These are phyloP conservation scores for Myoxocephalus aenaeus DNA, from an alignment of 2,797 vertebrate genomes.

Conservation along the genomic window DNA sequence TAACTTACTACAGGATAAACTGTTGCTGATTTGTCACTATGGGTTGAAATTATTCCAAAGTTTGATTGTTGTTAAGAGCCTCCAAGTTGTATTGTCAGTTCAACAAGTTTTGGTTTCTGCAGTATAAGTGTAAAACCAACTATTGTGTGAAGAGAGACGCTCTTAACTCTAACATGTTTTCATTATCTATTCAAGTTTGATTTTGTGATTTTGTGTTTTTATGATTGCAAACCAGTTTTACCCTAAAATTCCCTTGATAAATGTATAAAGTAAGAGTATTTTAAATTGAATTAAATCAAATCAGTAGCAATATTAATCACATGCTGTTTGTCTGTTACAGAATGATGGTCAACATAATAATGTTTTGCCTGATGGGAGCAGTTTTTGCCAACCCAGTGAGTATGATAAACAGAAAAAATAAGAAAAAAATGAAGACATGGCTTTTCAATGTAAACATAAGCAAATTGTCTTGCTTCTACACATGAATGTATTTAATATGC, in stretches of 20 bases:
- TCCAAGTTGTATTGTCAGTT: not conserved
- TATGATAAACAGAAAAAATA: constrained; percentile 27
- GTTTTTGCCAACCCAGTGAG: constrained; percentile 82
- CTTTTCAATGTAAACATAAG: not conserved
- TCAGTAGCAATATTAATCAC: not conserved
- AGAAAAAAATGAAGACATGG: not conserved
- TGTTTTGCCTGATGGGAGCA: constrained; percentile 77
- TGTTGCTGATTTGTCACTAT: not conserved
- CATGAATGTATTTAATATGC: not conserved
- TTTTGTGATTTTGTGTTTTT: not conserved
- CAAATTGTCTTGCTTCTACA: not conserved
- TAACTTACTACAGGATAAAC: not conserved
- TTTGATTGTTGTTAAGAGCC: not conserved
- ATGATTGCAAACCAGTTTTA: not conserved
- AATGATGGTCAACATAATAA: constrained; percentile 77
- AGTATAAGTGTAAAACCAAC: not conserved
- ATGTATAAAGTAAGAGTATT: not conserved
- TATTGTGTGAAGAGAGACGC: not conserved
- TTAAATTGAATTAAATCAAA: not conserved
- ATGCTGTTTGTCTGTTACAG: constrained; percentile 57
- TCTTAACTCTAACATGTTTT: not conserved
- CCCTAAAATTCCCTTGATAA: not conserved
- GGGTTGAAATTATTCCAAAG: not conserved
- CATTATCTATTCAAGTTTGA: not conserved
- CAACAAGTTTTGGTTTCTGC: not conserved